phyloP scores from a whole-genome alignment of 2,888 invertebrate genomes.

The Sesia apiformis region DNA sequence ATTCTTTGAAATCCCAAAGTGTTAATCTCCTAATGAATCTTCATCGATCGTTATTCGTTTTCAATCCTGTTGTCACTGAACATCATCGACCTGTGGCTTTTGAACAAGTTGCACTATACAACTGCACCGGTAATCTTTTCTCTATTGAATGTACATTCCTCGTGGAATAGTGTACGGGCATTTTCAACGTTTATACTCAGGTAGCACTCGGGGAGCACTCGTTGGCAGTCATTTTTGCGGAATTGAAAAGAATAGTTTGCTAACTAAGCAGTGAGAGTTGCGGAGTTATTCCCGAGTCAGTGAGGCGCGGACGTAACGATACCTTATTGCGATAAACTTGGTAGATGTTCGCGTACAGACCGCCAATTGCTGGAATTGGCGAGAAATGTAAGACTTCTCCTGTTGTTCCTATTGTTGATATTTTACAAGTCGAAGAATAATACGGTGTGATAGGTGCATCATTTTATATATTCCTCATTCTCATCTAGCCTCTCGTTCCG shows the following conservation, averaged over 20 bases:
- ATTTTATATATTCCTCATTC: too few species aligned
- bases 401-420: conserved; percentile 2
- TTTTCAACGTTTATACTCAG: not conserved
- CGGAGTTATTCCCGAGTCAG: conserved; percentile 12
- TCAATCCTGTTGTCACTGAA: too few species aligned
- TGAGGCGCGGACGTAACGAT: conserved; percentile 21
- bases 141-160: too few species aligned
- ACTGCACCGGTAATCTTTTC: too few species aligned
- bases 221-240: conserved; percentile 18
- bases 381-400: conserved; percentile 7
- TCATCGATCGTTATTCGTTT: too few species aligned
- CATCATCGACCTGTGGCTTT: too few species aligned
- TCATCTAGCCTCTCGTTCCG: too few species aligned
- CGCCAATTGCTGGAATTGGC: conserved; percentile 11
- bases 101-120: too few species aligned
- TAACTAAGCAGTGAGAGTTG: conserved; percentile 30
- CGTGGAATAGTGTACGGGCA: not conserved
- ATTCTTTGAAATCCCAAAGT: too few species aligned
- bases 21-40: too few species aligned
- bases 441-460: too few species aligned
- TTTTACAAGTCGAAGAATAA: too few species aligned
- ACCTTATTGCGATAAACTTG: conserved; percentile 29
- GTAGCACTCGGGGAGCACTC: conserved; percentile 2
- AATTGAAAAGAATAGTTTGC: conserved; percentile 41
- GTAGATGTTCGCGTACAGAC: conserved; percentile 8